Percentiles rank a stretch among this genome's conserved stretches.
These are phyloP conservation scores for Hippoglossus hippoglossus DNA, from an alignment of 2,797 vertebrate species.

Conservation along the genomic window DNA sequence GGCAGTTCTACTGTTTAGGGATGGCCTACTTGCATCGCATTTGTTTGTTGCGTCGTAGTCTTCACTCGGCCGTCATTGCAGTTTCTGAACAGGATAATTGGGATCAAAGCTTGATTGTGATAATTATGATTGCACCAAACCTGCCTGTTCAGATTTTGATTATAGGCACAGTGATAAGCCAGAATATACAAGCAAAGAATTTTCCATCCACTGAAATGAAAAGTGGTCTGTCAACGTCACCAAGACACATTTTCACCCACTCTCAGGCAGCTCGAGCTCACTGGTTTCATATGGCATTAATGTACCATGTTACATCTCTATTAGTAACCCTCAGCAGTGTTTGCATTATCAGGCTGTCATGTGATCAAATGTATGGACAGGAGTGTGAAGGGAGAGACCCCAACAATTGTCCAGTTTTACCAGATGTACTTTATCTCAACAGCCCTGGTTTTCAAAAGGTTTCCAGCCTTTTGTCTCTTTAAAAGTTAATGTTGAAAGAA, in stretches of 20 bases:
- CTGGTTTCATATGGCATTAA: conserved; percentile 23
- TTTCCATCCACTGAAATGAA: conserved; percentile 52
- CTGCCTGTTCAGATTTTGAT: conserved; percentile 53
- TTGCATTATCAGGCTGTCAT: conserved; percentile 9
- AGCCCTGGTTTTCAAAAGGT: not conserved
- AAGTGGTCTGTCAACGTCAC: conserved; percentile 29
- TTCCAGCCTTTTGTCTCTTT: not conserved
- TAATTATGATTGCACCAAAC: conserved; percentile 47
- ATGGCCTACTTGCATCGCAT: conserved; percentile 70
- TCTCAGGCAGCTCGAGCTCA: conserved; percentile 12
- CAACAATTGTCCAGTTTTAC: conserved; percentile 4
- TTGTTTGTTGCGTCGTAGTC: conserved; percentile 56
- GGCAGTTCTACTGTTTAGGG: conserved; percentile 61
- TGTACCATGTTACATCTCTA: not conserved
- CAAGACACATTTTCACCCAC: conserved; percentile 22
- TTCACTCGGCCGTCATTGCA: conserved; percentile 48
- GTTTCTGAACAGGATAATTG: conserved; percentile 42
- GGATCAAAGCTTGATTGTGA: conserved; percentile 50
- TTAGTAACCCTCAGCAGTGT: not conserved
- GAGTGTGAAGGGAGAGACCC: not conserved
- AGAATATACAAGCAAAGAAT: conserved; percentile 42
- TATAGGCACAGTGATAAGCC: conserved; percentile 34
- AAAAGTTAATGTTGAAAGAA: not conserved
- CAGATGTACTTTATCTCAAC: not conserved
- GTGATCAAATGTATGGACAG: conserved; percentile 2